Conservation (phyloP, 37 sponge, comb jelly and placozoan genomes). For the Tethya wilhelma region DNA sequence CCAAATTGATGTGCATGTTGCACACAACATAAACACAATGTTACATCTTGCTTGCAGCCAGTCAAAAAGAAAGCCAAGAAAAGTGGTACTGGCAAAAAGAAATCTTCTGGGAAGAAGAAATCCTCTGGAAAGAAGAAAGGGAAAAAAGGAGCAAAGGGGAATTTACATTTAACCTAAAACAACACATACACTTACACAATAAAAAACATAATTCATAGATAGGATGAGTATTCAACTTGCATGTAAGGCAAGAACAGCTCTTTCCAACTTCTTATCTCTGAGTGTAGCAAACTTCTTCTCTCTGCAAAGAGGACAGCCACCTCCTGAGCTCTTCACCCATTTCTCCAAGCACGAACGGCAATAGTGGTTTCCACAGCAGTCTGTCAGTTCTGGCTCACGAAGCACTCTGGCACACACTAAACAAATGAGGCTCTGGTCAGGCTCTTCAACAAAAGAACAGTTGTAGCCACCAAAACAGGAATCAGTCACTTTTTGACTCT, state of each 20-base stretch:
- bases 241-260: neutral
- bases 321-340: neutral
- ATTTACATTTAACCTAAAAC: too few relatives aligned
- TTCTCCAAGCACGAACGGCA: slow-evolving; percentile 9
- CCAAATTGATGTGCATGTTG: too few relatives aligned
- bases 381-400: slow-evolving; percentile 18
- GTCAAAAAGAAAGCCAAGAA: slow-evolving; percentile 36
- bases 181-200: neutral
- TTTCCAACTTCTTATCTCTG: slow-evolving; percentile 7
- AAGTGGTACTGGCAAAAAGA: slow-evolving; percentile 26
- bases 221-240: neutral
- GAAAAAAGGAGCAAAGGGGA: slow-evolving; percentile 12
- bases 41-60: slow-evolving; percentile 7
- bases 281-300: neutral
- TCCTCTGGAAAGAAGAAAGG: slow-evolving; percentile 33
- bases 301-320: slow-evolving; percentile 19
- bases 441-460: slow-evolving; percentile 18
- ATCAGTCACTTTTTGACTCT: neutral
- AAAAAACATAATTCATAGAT: neutral
- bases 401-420: slow-evolving; percentile 9
- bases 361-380: slow-evolving; percentile 33
- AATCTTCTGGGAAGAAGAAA: slow-evolving; percentile 1
- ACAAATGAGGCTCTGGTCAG: neutral
- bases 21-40: too few relatives aligned
- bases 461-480: slow-evolving; percentile 18